These are phyloP conservation scores for Horisme vitalbata DNA, from an alignment of 2,888 invertebrate species.

Conservation along the genomic window DNA sequence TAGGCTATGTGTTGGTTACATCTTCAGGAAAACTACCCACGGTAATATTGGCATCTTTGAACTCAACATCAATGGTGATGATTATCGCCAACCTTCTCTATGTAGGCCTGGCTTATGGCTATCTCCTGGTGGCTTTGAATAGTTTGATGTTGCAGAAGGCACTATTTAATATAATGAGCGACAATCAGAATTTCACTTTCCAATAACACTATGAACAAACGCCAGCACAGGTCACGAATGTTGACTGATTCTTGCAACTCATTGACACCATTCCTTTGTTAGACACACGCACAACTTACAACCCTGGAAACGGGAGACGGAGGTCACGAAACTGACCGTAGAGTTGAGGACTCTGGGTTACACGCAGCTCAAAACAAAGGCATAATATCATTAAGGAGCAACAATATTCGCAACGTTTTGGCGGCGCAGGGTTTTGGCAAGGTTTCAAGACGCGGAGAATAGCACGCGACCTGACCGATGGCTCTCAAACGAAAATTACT, in stretches of 20 bases:
- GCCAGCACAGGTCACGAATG: too few relatives aligned
- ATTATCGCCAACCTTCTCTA: too few relatives aligned
- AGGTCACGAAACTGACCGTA: neutral
- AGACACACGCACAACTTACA: neutral
- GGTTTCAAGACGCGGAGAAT: constrained; percentile 36
- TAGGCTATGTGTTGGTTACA: too few relatives aligned
- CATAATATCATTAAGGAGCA: neutral
- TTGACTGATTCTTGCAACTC: constrained; percentile 12
- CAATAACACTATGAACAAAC: neutral
- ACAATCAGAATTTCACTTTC: too few relatives aligned
- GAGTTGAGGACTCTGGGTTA: too few relatives aligned
- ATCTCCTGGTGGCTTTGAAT: too few relatives aligned
- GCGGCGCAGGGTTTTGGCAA: constrained; percentile 35
- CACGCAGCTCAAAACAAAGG: neutral
- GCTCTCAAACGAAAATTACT: constrained; percentile 46
- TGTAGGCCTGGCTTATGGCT: too few relatives aligned
- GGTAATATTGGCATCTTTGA: too few relatives aligned
- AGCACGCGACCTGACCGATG: constrained; percentile 21
- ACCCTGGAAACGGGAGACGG: neutral
- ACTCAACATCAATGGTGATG: too few relatives aligned
- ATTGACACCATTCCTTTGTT: constrained; percentile 16
- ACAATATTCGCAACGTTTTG: constrained; percentile 7
- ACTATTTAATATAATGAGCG: too few relatives aligned
- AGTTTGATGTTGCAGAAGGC: too few relatives aligned
- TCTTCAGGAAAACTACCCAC: too few relatives aligned